Conservation (phyloP, 2,113 vertebrate species). For the Pachyramphus minor region DNA sequence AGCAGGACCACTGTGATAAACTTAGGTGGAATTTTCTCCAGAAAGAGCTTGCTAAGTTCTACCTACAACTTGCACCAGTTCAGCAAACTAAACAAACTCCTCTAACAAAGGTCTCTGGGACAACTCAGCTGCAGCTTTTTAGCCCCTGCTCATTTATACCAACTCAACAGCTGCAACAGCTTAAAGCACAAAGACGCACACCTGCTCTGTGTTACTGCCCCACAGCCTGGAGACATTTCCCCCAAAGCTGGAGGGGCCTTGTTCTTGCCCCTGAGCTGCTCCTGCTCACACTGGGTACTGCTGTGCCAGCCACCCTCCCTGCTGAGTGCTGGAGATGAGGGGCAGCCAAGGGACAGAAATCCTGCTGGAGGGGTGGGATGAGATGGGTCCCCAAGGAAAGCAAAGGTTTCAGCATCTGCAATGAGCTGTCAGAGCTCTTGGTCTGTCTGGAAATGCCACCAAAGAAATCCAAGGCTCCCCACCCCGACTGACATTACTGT, state of each 20-base stretch:
- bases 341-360: not conserved
- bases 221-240: not conserved
- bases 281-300: not conserved
- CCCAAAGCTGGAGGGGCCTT: not conserved
- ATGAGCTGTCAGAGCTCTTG: not conserved
- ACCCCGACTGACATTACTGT: rapidly evolving
- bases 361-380: not conserved
- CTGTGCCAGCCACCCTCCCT: not conserved
- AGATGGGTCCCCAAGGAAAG: not conserved
- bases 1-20: not conserved
- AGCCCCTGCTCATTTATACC: not conserved
- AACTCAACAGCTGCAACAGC: not conserved
- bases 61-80: not conserved
- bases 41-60: not conserved
- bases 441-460: not conserved
- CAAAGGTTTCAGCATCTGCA: not conserved
- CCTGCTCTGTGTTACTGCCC: not conserved
- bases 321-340: not conserved
- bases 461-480: not conserved
- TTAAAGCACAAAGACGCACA: not conserved
- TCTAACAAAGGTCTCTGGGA: not conserved
- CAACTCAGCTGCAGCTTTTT: not conserved
- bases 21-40: not conserved
- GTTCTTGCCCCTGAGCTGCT: not conserved
- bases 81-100: not conserved